A percentile compares a stretch with the other conserved stretches of the same genome.
phyloP scores from a whole-genome alignment of 2,797 vertebrate genomes.

The Aphelocoma californica region DNA sequence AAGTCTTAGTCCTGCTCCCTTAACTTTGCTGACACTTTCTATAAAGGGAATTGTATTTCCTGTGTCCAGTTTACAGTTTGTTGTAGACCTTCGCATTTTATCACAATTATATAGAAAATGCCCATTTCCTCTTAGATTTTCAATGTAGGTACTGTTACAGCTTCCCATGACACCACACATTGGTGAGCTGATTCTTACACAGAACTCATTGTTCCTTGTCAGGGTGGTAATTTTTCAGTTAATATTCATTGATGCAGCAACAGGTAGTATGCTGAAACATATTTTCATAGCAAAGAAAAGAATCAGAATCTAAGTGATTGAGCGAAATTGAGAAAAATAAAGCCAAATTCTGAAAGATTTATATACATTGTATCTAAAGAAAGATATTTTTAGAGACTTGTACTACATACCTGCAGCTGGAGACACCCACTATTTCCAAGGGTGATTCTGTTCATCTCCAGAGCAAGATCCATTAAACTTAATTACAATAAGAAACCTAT shows the following conservation, averaged over 20 bases:
- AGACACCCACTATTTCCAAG: background rate
- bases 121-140: background rate
- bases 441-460: slow-evolving; percentile 36
- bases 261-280: background rate
- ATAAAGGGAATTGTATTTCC: background rate
- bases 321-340: background rate
- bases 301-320: background rate
- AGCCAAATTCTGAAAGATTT: background rate
- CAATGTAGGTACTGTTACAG: background rate
- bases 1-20: background rate
- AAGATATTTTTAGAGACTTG: background rate
- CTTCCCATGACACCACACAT: background rate
- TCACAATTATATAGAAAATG: background rate
- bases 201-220: background rate
- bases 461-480: slow-evolving; percentile 66
- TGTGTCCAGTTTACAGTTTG: background rate
- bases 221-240: background rate
- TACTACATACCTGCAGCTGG: background rate
- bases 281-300: background rate
- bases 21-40: background rate
- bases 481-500: slow-evolving; percentile 73
- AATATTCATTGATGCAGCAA: background rate
- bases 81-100: background rate
- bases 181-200: background rate
- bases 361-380: background rate